Percentiles rank a stretch among this genome's conserved stretches.
phyloP scores from a whole-genome alignment of 2,113 vertebrate genomes.

The Ceyx melanurus region DNA sequence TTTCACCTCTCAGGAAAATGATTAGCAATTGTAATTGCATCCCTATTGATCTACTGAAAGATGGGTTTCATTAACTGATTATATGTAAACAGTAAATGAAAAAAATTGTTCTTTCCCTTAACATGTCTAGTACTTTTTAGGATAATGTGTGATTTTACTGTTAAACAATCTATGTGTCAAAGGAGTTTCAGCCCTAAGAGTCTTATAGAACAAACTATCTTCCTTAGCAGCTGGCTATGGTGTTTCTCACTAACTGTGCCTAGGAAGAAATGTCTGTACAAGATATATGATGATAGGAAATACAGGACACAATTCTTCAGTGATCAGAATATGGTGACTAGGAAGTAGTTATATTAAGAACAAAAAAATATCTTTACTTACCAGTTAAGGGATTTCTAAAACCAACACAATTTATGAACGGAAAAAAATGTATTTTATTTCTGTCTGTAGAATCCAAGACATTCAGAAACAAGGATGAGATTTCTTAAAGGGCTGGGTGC shows the following conservation, averaged over 20 bases:
- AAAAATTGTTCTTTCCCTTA: neutral
- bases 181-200: neutral
- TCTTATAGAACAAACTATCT: neutral
- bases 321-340: neutral
- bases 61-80: neutral
- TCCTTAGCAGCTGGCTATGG: neutral
- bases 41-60: neutral
- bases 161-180: neutral
- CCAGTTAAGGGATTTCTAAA: neutral
- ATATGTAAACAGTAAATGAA: neutral
- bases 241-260: neutral
- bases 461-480: neutral
- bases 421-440: neutral
- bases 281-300: neutral
- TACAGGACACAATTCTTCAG: neutral
- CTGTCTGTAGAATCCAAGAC: neutral
- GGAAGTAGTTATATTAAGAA: neutral
- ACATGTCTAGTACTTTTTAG: neutral
- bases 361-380: neutral
- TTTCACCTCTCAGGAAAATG: neutral
- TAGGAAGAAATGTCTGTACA: neutral
- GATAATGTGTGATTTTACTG: neutral
- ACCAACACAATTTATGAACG: neutral
- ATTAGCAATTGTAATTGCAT: neutral
- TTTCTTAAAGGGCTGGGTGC: neutral